These are phyloP conservation scores for Pseudolaguvia tuberculata DNA, from an alignment of 2,113 vertebrate genomes.

Conservation along the genomic window DNA sequence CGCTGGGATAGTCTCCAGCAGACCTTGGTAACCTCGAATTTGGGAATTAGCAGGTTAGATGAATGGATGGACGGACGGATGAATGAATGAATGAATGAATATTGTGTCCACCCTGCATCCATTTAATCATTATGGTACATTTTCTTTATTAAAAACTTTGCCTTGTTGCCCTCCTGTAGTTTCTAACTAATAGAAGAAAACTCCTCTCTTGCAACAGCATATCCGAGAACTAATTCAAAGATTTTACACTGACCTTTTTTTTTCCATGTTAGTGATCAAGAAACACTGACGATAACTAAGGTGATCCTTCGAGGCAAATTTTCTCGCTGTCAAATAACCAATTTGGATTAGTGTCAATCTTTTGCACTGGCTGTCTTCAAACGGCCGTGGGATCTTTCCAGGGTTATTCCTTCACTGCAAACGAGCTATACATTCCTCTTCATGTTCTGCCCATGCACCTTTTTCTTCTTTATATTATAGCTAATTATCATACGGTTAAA, in stretches of 20 bases:
- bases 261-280: conserved; percentile 54
- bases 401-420: conserved; percentile 31
- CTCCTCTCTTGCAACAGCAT: too few relatives aligned
- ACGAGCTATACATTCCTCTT: conserved; percentile 31
- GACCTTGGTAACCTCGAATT: too few relatives aligned
- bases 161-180: background rate
- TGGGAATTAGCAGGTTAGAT: too few relatives aligned
- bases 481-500: conserved; percentile 47
- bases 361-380: conserved; percentile 25
- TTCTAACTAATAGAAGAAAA: background rate
- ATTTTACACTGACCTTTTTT: conserved; percentile 44
- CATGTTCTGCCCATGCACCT: conserved; percentile 31
- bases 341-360: conserved; percentile 61
- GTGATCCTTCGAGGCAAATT: conserved; percentile 55
- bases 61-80: too few relatives aligned
- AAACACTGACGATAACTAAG: conserved; percentile 49
- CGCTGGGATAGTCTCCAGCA: too few relatives aligned
- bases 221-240: conserved; percentile 36
- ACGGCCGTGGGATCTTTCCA: conserved; percentile 1
- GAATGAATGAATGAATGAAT: too few relatives aligned
- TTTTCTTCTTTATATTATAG: conserved; percentile 38
- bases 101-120: conserved; percentile 9
- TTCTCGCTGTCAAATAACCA: conserved; percentile 58
- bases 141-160: background rate
- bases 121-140: background rate